A percentile compares a stretch with the other conserved stretches of the same genome.
Conservation (phyloP, 2,113 vertebrate species). For the Setophaga coronata region DNA sequence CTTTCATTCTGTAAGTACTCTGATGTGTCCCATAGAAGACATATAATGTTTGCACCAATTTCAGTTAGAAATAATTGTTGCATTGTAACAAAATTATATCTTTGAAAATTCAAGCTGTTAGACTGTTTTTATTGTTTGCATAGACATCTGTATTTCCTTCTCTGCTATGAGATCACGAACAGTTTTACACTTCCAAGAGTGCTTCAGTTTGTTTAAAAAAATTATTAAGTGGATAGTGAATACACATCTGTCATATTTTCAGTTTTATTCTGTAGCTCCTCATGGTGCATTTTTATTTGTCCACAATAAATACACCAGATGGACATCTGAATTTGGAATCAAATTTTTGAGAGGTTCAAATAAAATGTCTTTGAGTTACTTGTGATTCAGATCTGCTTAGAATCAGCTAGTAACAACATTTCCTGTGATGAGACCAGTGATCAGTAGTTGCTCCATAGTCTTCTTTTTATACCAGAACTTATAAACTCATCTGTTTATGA, state of each 20-base stretch:
- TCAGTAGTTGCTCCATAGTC: neutral
- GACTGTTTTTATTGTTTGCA: neutral
- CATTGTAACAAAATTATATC: neutral
- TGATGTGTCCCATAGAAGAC: neutral
- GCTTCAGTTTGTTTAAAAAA: neutral
- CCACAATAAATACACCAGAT: neutral
- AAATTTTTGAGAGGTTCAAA: neutral
- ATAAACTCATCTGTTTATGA: neutral
- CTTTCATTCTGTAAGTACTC: neutral
- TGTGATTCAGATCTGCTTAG: neutral
- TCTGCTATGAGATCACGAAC: neutral
- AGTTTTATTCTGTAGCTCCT: neutral
- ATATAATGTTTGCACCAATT: neutral
- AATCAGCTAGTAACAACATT: neutral
- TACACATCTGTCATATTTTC: neutral
- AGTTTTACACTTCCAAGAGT: neutral
- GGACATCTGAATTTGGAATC: neutral
- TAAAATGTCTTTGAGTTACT: neutral
- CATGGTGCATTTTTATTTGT: neutral
- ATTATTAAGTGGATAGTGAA: neutral
- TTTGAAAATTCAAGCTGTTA: neutral
- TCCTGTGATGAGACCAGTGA: neutral
- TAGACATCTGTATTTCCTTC: neutral
- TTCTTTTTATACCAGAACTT: neutral
- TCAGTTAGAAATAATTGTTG: neutral